A percentile compares a stretch with the other conserved stretches of the same genome.
phyloP scores from a whole-genome alignment of 2,797 vertebrate species.

The Lophotriccus pileatus region DNA sequence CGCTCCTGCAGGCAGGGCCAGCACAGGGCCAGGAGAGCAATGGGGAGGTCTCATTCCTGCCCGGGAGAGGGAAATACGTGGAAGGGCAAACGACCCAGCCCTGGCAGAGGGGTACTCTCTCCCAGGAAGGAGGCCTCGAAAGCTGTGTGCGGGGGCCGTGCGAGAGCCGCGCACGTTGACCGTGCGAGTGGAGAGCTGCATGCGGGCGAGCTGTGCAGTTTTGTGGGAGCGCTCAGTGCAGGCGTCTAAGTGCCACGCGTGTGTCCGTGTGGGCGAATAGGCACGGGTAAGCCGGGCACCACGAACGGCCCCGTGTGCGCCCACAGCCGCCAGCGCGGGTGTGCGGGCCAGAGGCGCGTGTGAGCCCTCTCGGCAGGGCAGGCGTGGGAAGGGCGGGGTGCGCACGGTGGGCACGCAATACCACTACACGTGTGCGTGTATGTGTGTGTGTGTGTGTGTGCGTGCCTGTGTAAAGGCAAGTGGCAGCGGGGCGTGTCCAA shows the following conservation, averaged over 20 bases:
- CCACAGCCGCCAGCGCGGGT: fast-evolving
- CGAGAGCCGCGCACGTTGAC: fast-evolving
- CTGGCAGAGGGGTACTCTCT: not conserved
- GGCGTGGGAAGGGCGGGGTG: not conserved
- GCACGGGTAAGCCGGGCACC: fast-evolving
- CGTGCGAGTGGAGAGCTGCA: fast-evolving
- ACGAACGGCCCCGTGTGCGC: fast-evolving
- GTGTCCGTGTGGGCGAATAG: not conserved
- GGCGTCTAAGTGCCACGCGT: not conserved
- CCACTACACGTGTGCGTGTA: not conserved
- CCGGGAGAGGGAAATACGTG: not conserved
- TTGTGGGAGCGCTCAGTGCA: not conserved
- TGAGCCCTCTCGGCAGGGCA: fast-evolving
- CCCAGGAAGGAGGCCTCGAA: not conserved
- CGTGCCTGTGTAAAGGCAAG: not conserved
- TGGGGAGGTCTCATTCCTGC: fast-evolving
- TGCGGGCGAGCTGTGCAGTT: fast-evolving
- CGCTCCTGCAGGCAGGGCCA: fast-evolving
- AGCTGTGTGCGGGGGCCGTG: not conserved
- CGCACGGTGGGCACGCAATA: too few relatives aligned
- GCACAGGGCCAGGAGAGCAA: not conserved
- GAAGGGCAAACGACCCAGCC: not conserved
- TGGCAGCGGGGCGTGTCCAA: fast-evolving
- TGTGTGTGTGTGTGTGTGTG: not conserved
- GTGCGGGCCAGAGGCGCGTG: not conserved